Percentiles rank a stretch among this genome's conserved stretches.
Evolutionary conservation across 2,797 vertebrate species (phyloP).

Genomic region (Macropodus opercularis): DNA sequence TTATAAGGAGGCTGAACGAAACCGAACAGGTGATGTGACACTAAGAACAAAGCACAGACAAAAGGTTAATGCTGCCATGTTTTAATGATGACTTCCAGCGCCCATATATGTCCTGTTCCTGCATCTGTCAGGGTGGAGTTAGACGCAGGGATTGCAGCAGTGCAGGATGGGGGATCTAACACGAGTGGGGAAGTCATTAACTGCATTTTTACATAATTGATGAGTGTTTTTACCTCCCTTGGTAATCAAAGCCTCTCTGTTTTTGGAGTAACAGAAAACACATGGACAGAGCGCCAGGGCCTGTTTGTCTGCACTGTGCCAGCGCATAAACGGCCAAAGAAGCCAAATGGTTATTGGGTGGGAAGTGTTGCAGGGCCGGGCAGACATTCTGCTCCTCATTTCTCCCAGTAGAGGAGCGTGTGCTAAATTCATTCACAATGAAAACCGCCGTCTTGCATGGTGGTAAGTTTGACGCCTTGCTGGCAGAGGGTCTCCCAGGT

Average conservation of each 20-base stretch:
- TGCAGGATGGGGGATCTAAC: conserved; percentile 73
- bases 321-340: conserved; percentile 36
- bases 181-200: conserved; percentile 80
- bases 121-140: conserved; percentile 41
- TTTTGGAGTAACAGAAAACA: conserved; percentile 61
- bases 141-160: conserved; percentile 40
- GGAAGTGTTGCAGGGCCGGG: conserved; percentile 22
- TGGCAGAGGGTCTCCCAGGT: conserved; percentile 59
- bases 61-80: conserved; percentile 77
- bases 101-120: conserved; percentile 74
- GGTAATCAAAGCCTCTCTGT: conserved; percentile 77
- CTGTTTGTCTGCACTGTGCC: conserved; percentile 69
- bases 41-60: conserved; percentile 67
- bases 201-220: conserved; percentile 83
- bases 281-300: conserved; percentile 52
- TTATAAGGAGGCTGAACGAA: conserved; percentile 20
- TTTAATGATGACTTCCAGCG: conserved; percentile 78
- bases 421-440: conserved; percentile 34
- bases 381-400: conserved; percentile 7
- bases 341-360: conserved; percentile 18
- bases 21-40: conserved; percentile 28
- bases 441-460: conserved; percentile 8
- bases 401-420: no score
- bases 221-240: conserved; percentile 70
- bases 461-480: conserved; percentile 17